Conservation (phyloP, 2,888 invertebrate species). For the Sepiola atlantica region DNA sequence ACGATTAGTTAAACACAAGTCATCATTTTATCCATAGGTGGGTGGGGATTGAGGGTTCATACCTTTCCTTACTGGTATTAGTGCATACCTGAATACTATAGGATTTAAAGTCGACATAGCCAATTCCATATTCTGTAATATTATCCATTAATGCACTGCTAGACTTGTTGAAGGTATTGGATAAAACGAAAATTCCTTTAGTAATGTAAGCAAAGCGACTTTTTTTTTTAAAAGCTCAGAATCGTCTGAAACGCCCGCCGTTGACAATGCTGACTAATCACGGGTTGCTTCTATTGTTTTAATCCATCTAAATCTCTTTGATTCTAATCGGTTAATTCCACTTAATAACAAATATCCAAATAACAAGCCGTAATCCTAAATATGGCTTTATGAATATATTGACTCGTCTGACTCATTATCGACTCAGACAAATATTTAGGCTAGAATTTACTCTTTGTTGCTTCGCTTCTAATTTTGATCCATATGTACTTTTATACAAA, state of each 20-base stretch:
- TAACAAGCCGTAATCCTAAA: background rate
- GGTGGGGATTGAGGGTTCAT: too few relatives aligned
- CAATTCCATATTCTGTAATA: too few relatives aligned
- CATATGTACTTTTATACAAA: background rate
- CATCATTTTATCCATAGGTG: too few relatives aligned
- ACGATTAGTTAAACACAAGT: too few relatives aligned
- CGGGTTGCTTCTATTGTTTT: background rate
- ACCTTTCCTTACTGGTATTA: too few relatives aligned
- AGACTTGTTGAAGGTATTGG: too few relatives aligned
- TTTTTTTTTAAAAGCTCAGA: too few relatives aligned
- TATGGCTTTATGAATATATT: background rate
- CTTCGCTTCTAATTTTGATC: background rate
- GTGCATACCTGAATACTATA: too few relatives aligned
- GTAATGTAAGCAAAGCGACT: too few relatives aligned
- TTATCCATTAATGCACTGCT: too few relatives aligned
- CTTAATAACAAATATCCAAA: background rate
- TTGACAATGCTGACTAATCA: background rate
- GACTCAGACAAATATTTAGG: background rate
- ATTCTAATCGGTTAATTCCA: background rate
- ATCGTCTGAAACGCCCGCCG: background rate
- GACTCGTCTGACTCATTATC: background rate
- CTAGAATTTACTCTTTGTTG: background rate
- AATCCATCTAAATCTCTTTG: slow-evolving; percentile 14
- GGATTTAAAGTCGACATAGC: too few relatives aligned
- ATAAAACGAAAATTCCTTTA: too few relatives aligned